Conservation (phyloP, 1,140 invertebrate species). For the Zaprionus capensis region DNA sequence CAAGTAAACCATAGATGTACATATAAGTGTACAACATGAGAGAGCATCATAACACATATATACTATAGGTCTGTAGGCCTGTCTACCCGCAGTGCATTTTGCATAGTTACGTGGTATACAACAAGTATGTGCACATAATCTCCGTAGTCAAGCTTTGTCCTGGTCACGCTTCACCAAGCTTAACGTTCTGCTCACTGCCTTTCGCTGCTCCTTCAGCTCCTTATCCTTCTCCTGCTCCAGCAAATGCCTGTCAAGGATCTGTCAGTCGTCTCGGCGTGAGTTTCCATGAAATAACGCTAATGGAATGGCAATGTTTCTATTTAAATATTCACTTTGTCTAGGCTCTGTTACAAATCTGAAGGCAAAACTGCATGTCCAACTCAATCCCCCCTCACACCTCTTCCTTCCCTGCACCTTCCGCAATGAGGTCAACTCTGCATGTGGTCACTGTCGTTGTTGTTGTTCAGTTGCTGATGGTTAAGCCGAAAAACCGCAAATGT, state of each 20-base stretch:
- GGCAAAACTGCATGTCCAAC: neutral
- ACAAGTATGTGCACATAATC: conserved; percentile 2
- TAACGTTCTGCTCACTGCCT: neutral
- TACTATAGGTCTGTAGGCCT: no score
- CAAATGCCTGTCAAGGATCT: conserved; percentile 6
- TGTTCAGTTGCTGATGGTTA: neutral
- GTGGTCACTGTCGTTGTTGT: neutral
- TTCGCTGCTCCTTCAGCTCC: no score
- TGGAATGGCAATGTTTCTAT: conserved; percentile 50
- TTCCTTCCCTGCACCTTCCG: neutral
- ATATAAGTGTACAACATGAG: no score
- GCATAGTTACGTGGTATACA: neutral
- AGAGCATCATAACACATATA: no score
- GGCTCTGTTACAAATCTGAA: neutral
- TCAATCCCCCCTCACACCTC: neutral
- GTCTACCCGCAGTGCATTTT: neutral
- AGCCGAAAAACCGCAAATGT: conserved; percentile 7
- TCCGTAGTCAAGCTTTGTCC: conserved; percentile 12
- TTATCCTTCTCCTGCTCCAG: neutral
- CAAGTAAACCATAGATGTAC: no score
- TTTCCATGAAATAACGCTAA: conserved; percentile 45
- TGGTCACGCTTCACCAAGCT: conserved; percentile 15
- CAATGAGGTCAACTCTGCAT: conserved; percentile 3
- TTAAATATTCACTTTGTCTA: conserved; percentile 27
- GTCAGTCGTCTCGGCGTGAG: conserved; percentile 10